Conservation (phyloP, 1,140 invertebrate species). For the Bombus haemorrhoidalis region DNA sequence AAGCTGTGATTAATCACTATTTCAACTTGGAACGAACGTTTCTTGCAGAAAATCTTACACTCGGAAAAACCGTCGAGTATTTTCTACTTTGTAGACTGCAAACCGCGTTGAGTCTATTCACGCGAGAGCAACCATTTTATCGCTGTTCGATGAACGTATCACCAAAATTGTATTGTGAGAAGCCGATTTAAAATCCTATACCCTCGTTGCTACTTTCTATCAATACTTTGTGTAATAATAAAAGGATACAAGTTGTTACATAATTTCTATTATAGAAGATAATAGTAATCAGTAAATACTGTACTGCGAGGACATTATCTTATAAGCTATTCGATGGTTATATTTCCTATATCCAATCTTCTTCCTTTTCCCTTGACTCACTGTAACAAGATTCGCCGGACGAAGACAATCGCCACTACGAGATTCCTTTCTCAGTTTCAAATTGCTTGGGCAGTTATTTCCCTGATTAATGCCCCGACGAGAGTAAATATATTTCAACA, state of each 20-base stretch:
- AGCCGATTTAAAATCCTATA: not conserved
- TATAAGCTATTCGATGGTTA: not conserved
- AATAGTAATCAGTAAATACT: not conserved
- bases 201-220: not conserved
- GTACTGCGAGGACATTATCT: not conserved
- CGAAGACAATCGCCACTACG: constrained; percentile 1
- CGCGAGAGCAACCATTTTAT: not conserved
- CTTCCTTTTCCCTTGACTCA: too few species aligned
- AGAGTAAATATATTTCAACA: constrained; percentile 35
- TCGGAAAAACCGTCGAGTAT: not conserved
- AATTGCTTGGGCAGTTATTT: constrained; percentile 17
- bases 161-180: not conserved
- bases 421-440: constrained; percentile 25
- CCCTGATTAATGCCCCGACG: constrained; percentile 37
- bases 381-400: not conserved
- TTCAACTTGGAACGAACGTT: not conserved
- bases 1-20: constrained; percentile 7
- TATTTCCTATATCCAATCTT: not conserved
- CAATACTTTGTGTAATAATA: not conserved
- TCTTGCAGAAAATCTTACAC: not conserved
- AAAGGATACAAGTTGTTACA: too few species aligned
- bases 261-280: too few species aligned
- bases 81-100: not conserved
- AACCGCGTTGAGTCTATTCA: not conserved
- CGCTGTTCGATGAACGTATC: not conserved